phyloP scores from a whole-genome alignment of 2,888 invertebrate species.

The Agrotis exclamationis region DNA sequence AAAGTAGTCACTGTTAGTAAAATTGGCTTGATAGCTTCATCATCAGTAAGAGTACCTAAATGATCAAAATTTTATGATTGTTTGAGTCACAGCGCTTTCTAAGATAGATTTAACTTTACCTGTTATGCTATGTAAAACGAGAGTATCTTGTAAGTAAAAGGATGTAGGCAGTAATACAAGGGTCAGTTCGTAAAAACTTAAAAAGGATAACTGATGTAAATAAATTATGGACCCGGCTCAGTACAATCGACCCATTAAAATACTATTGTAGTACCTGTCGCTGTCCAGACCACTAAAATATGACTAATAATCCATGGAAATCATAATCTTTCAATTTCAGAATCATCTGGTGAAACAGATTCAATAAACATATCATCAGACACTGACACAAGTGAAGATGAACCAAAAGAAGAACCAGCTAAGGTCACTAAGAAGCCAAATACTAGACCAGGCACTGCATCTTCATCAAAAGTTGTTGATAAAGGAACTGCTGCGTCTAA shows the following conservation, averaged over 20 bases:
- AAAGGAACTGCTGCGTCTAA: constrained; percentile 14
- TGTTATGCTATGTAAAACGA: too few relatives aligned
- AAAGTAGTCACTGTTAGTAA: too few relatives aligned
- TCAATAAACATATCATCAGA: constrained; percentile 74
- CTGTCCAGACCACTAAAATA: too few relatives aligned
- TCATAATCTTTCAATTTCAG: constrained; percentile 63
- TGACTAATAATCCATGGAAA: too few relatives aligned
- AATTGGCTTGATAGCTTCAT: too few relatives aligned
- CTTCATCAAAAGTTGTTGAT: constrained; percentile 14
- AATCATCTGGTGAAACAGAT: constrained; percentile 79
- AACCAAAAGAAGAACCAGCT: constrained; percentile 53
- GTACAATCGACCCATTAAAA: too few relatives aligned
- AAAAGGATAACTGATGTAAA: too few relatives aligned
- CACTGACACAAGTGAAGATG: constrained; percentile 67
- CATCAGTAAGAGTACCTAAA: background rate
- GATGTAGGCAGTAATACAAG: background rate
- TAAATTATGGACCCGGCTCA: too few relatives aligned
- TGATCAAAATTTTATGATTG: background rate
- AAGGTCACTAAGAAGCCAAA: constrained; percentile 43
- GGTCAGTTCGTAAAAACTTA: too few relatives aligned
- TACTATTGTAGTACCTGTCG: too few relatives aligned
- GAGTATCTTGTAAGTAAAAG: background rate
- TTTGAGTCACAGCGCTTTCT: background rate
- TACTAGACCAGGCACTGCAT: constrained; percentile 62
- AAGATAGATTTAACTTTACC: too few relatives aligned